Evolutionary conservation across 2,888 invertebrate genomes (phyloP).

Genomic region (Noctua fimbriata): DNA sequence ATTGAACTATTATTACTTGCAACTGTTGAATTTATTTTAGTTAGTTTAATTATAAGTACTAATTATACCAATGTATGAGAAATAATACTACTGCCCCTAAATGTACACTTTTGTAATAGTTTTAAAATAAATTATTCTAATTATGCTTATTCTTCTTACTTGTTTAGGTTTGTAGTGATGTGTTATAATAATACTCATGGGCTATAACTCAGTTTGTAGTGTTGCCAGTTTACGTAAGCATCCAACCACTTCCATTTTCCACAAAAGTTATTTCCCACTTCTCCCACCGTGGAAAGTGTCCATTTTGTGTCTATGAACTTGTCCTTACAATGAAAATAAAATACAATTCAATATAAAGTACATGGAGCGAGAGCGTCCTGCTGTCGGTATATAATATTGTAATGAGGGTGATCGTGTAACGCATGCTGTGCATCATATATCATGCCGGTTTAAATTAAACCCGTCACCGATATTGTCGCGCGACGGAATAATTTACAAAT

Average conservation of each 20-base stretch:
- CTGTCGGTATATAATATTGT: constrained; percentile 9
- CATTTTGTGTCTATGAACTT: neutral
- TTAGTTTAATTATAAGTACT: too few species aligned
- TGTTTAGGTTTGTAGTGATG: neutral
- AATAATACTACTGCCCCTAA: too few species aligned
- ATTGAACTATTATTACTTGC: too few species aligned
- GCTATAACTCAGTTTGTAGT: neutral
- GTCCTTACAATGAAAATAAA: neutral
- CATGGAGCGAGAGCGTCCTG: constrained; percentile 21
- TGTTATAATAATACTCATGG: neutral
- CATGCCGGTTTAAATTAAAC: constrained; percentile 83
- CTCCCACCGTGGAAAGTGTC: neutral
- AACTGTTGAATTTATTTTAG: too few species aligned
- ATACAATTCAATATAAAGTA: constrained; percentile 6
- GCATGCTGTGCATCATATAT: constrained; percentile 74
- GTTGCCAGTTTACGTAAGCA: neutral
- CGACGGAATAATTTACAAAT: constrained; percentile 76
- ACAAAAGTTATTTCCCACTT: neutral
- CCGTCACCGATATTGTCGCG: constrained; percentile 78
- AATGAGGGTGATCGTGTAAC: constrained; percentile 56
- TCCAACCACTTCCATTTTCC: neutral
- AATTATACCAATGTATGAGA: too few species aligned
- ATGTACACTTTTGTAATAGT: too few species aligned
- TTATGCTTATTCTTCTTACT: too few species aligned
- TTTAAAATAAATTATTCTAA: too few species aligned